A percentile compares a stretch with the other conserved stretches of the same genome.
Conservation (phyloP, 1,140 invertebrate genomes). For the Agrilus planipennis region DNA sequence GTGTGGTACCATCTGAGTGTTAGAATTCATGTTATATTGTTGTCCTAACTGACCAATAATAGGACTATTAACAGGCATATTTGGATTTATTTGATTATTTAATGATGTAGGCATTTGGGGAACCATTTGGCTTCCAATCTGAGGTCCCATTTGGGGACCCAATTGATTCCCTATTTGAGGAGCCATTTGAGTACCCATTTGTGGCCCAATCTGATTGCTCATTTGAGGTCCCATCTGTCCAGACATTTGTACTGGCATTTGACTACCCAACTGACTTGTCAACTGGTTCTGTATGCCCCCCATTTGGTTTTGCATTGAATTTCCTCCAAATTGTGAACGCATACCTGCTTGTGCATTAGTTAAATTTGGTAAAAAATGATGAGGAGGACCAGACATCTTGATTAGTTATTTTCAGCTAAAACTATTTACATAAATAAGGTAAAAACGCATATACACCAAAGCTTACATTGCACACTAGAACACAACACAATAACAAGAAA, state of each 20-base stretch:
- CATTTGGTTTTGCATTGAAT: constrained; percentile 37
- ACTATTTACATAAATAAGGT: too few species aligned
- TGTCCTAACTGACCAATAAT: constrained; percentile 23
- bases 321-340: constrained; percentile 42
- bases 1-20: constrained; percentile 17
- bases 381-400: constrained; percentile 45
- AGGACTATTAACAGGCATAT: constrained; percentile 19
- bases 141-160: constrained; percentile 22
- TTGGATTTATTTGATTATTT: constrained; percentile 29
- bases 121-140: constrained; percentile 22
- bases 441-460: too few species aligned
- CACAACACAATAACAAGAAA: too few species aligned
- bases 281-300: constrained; percentile 41
- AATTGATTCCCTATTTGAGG: constrained; percentile 23
- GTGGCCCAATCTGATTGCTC: constrained; percentile 23
- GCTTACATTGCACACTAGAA: too few species aligned
- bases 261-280: constrained; percentile 28
- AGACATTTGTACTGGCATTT: constrained; percentile 24
- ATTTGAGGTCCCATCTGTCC: constrained; percentile 25
- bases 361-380: constrained; percentile 44
- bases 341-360: constrained; percentile 40
- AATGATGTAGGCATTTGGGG: constrained; percentile 42
- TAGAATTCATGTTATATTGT: constrained; percentile 22
- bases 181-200: constrained; percentile 42
- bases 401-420: too few species aligned